These are phyloP conservation scores for Syrrhaptes paradoxus DNA, from an alignment of 2,113 vertebrate species.

Conservation along the genomic window DNA sequence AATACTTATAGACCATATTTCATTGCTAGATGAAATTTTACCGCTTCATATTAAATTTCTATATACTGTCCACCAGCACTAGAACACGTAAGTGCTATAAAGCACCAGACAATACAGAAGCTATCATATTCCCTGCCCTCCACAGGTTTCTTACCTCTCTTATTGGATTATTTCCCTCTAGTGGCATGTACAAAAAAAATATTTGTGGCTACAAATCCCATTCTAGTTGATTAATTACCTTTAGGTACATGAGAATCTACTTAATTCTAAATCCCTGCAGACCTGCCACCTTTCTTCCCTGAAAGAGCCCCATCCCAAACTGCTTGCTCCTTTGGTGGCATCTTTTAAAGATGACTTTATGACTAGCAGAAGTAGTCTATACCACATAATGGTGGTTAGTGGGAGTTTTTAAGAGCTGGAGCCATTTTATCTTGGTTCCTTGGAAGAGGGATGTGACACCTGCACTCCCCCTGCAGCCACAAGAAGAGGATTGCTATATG, in stretches of 20 bases:
- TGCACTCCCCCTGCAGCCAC: not conserved
- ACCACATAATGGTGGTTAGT: rapidly evolving
- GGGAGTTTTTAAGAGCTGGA: not conserved
- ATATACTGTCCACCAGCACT: not conserved
- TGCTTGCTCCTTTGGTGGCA: not conserved
- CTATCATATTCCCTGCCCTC: not conserved
- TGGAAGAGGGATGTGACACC: not conserved
- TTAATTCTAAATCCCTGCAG: not conserved
- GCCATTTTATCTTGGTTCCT: not conserved
- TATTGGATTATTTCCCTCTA: not conserved
- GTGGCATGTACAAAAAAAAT: not conserved
- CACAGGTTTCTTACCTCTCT: not conserved
- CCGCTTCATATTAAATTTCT: not conserved
- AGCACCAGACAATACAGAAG: not conserved
- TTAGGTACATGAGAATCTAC: not conserved
- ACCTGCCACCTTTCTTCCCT: not conserved
- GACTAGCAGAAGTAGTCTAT: not conserved
- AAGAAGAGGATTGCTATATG: not conserved
- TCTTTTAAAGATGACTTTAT: not conserved
- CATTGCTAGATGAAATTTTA: not conserved
- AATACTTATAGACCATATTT: not conserved
- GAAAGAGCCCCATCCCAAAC: not conserved
- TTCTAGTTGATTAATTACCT: not conserved
- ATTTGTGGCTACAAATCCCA: not conserved
- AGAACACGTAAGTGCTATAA: not conserved